These are phyloP conservation scores for Heterohyrax brucei DNA, from an alignment of 2,797 vertebrate genomes.

Conservation along the genomic window DNA sequence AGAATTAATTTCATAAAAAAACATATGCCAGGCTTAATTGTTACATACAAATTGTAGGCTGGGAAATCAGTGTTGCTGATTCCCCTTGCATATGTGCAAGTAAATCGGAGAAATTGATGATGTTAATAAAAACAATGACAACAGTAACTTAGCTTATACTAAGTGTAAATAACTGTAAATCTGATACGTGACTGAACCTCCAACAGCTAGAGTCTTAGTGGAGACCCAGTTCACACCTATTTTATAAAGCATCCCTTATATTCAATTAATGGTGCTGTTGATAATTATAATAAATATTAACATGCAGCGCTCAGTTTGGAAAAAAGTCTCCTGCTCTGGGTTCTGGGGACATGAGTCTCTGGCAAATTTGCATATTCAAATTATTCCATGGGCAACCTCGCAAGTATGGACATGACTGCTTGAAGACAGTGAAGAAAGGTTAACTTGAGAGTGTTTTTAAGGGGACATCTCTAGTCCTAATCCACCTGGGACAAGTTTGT, in stretches of 20 bases:
- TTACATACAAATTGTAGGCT: conserved; percentile 68
- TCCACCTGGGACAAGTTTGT: not conserved
- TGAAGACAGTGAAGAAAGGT: conserved; percentile 5
- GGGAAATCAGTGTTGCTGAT: conserved; percentile 71
- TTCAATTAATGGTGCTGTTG: conserved; percentile 77
- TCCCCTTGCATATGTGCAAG: conserved; percentile 77
- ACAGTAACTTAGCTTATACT: conserved; percentile 83
- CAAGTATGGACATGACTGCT: not conserved
- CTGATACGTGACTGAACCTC: conserved; percentile 71
- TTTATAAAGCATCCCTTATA: conserved; percentile 78
- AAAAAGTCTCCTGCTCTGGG: not conserved
- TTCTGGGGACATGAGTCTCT: conserved; percentile 47
- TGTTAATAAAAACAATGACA: conserved; percentile 77
- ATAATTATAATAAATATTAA: conserved; percentile 74
- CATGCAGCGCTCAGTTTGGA: not conserved
- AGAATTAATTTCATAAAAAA: conserved; percentile 23
- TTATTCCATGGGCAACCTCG: conserved; percentile 31
- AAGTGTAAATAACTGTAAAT: conserved; percentile 85
- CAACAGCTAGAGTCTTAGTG: conserved; percentile 70
- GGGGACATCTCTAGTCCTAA: not conserved
- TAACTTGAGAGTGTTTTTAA: conserved; percentile 34
- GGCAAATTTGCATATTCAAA: conserved; percentile 30
- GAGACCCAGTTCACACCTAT: conserved; percentile 67
- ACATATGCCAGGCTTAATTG: conserved; percentile 30
- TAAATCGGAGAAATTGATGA: conserved; percentile 79